phyloP scores from a whole-genome alignment of 37 sponge, comb jelly and placozoan genomes.

The Cladorhizidae sp. region DNA sequence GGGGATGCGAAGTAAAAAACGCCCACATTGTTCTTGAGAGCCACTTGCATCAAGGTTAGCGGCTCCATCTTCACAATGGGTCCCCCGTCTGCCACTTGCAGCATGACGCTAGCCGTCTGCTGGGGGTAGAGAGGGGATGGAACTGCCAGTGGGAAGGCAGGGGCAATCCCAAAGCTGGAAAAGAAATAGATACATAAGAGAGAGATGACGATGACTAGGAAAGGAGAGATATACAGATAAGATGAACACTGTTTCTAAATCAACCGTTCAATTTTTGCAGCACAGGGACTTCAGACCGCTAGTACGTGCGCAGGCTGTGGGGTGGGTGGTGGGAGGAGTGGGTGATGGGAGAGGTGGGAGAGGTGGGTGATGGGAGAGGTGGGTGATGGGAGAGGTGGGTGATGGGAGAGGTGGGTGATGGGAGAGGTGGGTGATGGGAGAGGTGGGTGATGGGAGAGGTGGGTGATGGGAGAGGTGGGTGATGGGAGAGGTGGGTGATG shows the following conservation, averaged over 20 bases:
- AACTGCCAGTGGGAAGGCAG: slow-evolving; percentile 70
- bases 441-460: too few species aligned
- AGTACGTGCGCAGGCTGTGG: not conserved
- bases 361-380: not conserved
- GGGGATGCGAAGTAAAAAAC: slow-evolving; percentile 80
- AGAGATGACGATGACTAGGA: too few species aligned
- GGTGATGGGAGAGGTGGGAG: not conserved
- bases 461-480: too few species aligned
- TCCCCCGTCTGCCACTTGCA: slow-evolving; percentile 70
- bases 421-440: too few species aligned
- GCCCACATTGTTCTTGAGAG: slow-evolving; percentile 92
- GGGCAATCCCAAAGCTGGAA: slow-evolving; percentile 87
- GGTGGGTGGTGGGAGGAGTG: not conserved
- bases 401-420: too few species aligned
- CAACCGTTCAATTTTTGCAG: not conserved
- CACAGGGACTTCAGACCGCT: not conserved
- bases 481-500: too few species aligned
- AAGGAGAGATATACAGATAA: not conserved
- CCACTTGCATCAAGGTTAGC: slow-evolving; percentile 85
- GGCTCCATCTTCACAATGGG: slow-evolving; percentile 89
- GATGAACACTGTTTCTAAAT: not conserved
- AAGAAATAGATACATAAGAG: too few species aligned
- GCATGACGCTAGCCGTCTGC: slow-evolving; percentile 59
- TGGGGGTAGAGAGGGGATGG: slow-evolving; percentile 75
- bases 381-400: too few species aligned